Percentiles rank a stretch among this genome's conserved stretches.
phyloP scores from a whole-genome alignment of 2,113 vertebrate genomes.

The Coptodon bakossiorum region DNA sequence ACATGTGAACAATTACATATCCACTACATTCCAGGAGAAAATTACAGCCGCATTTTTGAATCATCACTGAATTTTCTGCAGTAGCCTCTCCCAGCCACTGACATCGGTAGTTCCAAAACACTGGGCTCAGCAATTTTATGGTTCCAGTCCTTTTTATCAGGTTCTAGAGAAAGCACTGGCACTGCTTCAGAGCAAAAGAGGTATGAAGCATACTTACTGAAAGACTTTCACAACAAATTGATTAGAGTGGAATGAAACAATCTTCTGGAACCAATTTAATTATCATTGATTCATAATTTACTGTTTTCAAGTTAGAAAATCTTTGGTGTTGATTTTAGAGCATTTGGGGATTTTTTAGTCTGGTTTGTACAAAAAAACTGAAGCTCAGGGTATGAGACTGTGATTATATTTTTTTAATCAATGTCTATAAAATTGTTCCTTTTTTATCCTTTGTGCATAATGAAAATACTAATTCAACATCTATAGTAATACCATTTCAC shows the following conservation, averaged over 20 bases:
- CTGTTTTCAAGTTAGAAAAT: neutral
- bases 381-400: rapidly evolving
- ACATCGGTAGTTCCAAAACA: neutral
- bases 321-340: neutral
- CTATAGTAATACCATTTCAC: neutral
- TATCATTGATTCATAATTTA: neutral
- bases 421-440: neutral
- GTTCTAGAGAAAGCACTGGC: neutral
- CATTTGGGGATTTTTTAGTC: neutral
- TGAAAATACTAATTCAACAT: neutral
- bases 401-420: neutral
- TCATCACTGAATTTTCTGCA: neutral
- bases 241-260: neutral
- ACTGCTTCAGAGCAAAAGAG: neutral
- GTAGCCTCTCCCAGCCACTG: neutral
- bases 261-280: neutral
- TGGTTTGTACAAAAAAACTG: neutral
- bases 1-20: neutral
- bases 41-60: neutral
- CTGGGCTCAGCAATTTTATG: neutral
- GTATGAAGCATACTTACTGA: neutral
- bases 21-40: neutral
- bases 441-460: neutral
- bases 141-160: neutral
- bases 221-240: neutral